phyloP scores from a whole-genome alignment of 2,113 vertebrate genomes.

The Candoia aspera region DNA sequence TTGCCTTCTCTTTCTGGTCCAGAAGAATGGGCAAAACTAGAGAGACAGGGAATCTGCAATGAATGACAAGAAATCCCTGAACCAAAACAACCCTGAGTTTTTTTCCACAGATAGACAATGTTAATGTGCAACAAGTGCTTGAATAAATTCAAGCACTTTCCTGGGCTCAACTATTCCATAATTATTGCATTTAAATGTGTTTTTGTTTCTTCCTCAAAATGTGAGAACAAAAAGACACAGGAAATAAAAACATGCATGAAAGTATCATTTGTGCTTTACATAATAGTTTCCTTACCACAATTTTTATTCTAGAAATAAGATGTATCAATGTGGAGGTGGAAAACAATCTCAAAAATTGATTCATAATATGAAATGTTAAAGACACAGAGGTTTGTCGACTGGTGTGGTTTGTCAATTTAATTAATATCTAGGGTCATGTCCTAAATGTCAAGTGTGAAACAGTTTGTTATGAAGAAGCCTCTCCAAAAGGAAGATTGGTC shows the following conservation, averaged over 20 bases:
- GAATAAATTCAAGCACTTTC: constrained; percentile 31
- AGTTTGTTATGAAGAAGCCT: neutral
- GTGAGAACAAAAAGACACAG: constrained; percentile 37
- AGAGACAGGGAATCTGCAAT: constrained; percentile 35
- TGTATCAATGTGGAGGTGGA: neutral
- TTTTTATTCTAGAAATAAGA: neutral
- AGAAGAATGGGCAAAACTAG: constrained; percentile 33
- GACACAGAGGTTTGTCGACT: neutral
- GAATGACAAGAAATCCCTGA: constrained; percentile 43
- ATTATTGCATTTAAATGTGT: constrained; percentile 32
- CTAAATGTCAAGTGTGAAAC: neutral
- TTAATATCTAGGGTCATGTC: neutral
- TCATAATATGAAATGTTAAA: neutral
- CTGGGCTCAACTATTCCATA: constrained; percentile 10
- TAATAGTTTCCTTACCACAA: neutral
- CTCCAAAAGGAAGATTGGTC: neutral
- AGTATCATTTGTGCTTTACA: constrained; percentile 35
- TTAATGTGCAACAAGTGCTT: constrained; percentile 31
- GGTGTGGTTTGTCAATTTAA: neutral
- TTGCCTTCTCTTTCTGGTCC: neutral
- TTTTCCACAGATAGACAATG: constrained; percentile 61
- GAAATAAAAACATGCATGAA: constrained; percentile 39
- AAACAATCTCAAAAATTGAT: neutral
- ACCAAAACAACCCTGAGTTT: constrained; percentile 57
- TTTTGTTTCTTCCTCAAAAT: constrained; percentile 31